Conservation (phyloP, 2,113 vertebrate genomes). For the Nematolebias whitei region DNA sequence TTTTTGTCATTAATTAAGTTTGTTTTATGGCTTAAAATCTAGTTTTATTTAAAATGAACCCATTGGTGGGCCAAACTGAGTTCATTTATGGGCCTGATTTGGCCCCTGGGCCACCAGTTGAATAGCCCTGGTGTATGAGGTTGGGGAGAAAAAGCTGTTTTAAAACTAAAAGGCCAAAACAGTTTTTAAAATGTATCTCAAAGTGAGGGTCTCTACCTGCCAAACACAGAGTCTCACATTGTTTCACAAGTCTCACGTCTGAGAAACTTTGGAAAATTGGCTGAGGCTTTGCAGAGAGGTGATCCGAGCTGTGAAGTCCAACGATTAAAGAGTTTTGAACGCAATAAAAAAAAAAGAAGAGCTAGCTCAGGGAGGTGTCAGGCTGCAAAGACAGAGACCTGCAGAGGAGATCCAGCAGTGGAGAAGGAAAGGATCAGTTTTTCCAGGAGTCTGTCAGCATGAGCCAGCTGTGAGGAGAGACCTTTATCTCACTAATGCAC, state of each 20-base stretch:
- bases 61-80: too few relatives aligned
- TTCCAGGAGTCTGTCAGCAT: constrained; percentile 74
- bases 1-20: too few relatives aligned
- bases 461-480: constrained; percentile 71
- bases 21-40: too few relatives aligned
- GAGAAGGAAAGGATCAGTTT: constrained; percentile 62
- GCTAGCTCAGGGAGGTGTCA: constrained; percentile 42
- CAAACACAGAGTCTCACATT: neutral
- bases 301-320: constrained; percentile 31
- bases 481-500: constrained; percentile 80
- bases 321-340: constrained; percentile 54
- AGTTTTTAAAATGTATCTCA: neutral
- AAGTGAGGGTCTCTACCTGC: neutral
- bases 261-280: constrained; percentile 40
- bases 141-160: neutral
- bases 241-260: constrained; percentile 26
- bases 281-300: constrained; percentile 36
- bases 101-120: too few relatives aligned
- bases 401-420: constrained; percentile 46
- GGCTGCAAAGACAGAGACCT: constrained; percentile 43
- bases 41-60: too few relatives aligned
- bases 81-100: too few relatives aligned
- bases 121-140: neutral
- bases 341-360: constrained; percentile 13
- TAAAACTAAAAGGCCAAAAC: neutral